Conservation (phyloP, 53 echinoderm and acorn worm genomes). For the Crossaster papposus region DNA sequence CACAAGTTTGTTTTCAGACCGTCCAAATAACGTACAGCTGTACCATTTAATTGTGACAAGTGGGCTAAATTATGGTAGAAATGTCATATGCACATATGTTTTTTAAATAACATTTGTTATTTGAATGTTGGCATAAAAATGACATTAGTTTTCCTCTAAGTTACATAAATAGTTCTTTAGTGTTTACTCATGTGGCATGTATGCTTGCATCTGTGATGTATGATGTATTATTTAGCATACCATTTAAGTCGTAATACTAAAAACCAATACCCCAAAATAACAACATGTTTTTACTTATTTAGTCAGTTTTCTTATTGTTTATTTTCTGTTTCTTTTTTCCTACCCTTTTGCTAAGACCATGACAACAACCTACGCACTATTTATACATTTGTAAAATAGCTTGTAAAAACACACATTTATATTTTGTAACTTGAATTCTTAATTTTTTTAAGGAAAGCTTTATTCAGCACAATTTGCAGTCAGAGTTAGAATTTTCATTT, state of each 20-base stretch:
- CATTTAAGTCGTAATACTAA: not conserved
- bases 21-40: too few relatives aligned
- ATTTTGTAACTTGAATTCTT: not conserved
- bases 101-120: not conserved
- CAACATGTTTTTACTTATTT: not conserved
- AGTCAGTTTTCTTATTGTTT: not conserved
- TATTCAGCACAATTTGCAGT: not conserved
- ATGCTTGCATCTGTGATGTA: too few relatives aligned
- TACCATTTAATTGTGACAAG: too few relatives aligned
- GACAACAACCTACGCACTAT: not conserved
- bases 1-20: not conserved
- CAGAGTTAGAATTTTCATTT: not conserved
- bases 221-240: too few relatives aligned
- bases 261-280: not conserved
- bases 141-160: too few relatives aligned
- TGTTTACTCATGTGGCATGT: too few relatives aligned
- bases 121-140: too few relatives aligned
- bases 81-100: not conserved
- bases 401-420: not conserved
- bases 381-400: not conserved
- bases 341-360: constrained; percentile 1
- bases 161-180: too few relatives aligned
- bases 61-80: not conserved
- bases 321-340: constrained; percentile 25
- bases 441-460: not conserved